Conservation (phyloP, 2,113 vertebrate genomes). For the Alosa alosa region DNA sequence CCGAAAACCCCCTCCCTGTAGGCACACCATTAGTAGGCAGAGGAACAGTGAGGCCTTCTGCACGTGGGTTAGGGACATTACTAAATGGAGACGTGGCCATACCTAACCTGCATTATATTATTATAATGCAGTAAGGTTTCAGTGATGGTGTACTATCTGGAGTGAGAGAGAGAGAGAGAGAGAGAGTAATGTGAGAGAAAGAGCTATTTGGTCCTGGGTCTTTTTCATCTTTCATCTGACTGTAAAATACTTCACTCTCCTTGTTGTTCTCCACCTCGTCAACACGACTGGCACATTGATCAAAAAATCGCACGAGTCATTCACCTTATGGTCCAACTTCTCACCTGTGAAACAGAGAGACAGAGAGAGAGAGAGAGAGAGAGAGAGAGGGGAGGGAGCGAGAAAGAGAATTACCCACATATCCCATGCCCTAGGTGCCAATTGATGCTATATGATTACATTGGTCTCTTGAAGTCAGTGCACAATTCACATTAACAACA, state of each 20-base stretch:
- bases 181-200: no score
- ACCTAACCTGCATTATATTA: background rate
- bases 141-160: background rate
- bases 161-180: no score
- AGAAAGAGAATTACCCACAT: background rate
- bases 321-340: background rate
- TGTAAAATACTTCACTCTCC: no score
- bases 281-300: background rate
- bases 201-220: no score
- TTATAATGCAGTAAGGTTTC: background rate
- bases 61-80: slow-evolving; percentile 41
- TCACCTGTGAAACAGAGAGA: background rate
- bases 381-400: background rate
- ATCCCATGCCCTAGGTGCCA: background rate
- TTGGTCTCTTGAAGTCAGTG: background rate
- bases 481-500: background rate
- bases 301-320: background rate
- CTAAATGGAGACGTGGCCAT: background rate
- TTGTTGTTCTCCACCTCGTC: no score
- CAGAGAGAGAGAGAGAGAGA: background rate
- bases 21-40: slow-evolving; percentile 84
- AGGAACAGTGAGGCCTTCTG: slow-evolving; percentile 65
- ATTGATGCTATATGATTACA: background rate
- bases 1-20: slow-evolving; percentile 81
- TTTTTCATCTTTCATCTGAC: no score